Conservation (phyloP, 2,797 vertebrate species). For the Acropternis orthonyx region DNA sequence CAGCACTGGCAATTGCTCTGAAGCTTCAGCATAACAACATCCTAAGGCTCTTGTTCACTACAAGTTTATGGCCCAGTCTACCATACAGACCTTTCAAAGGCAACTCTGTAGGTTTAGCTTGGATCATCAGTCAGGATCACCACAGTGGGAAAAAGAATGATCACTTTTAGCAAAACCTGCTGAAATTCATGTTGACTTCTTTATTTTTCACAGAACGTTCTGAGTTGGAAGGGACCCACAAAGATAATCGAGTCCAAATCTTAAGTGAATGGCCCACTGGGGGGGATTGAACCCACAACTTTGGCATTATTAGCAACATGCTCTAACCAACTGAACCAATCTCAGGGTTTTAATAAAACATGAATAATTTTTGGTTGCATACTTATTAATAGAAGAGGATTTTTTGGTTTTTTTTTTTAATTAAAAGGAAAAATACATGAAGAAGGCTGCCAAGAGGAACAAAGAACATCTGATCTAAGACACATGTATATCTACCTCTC, state of each 20-base stretch:
- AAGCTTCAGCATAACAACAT: background rate
- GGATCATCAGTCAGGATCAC: background rate
- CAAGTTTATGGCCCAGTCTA: background rate
- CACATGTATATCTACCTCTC: background rate
- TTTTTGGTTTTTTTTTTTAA: background rate
- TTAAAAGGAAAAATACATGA: background rate
- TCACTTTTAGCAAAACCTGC: background rate
- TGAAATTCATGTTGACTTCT: background rate
- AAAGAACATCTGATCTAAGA: background rate
- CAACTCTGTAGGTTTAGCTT: background rate
- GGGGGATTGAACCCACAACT: background rate
- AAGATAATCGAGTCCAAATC: accelerated
- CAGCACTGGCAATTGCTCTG: background rate
- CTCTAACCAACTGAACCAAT: background rate
- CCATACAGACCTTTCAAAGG: background rate
- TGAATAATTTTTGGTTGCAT: background rate
- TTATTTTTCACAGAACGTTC: background rate
- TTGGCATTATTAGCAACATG: accelerated
- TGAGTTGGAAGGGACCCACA: background rate
- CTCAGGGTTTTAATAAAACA: background rate
- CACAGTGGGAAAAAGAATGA: background rate
- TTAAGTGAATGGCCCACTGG: background rate
- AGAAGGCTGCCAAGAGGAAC: background rate
- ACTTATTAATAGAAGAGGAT: background rate
- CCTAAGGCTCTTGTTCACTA: background rate